These are phyloP conservation scores for Numenius arquata DNA, from an alignment of 2,113 vertebrate genomes.

Conservation along the genomic window DNA sequence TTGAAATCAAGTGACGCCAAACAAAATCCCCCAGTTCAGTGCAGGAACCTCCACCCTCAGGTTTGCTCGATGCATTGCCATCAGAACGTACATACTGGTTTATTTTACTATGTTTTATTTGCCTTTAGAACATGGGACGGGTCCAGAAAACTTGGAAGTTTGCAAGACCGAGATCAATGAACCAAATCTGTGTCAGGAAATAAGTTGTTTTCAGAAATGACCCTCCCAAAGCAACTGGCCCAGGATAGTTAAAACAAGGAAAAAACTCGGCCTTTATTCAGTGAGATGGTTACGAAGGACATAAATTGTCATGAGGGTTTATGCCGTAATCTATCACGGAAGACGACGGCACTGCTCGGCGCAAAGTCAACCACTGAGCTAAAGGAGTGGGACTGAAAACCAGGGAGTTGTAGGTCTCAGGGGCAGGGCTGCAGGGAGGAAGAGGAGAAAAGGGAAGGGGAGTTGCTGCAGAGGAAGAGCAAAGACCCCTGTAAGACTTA, in stretches of 20 bases:
- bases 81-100: accelerated
- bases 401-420: accelerated
- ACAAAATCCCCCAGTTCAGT: accelerated
- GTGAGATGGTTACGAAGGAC: accelerated
- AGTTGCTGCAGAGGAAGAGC: background rate
- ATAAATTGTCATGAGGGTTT: accelerated
- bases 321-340: accelerated
- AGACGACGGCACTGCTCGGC: background rate
- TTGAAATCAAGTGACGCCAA: accelerated
- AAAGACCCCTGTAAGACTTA: accelerated
- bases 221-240: background rate
- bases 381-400: background rate
- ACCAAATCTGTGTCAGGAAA: background rate
- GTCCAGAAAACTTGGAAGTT: background rate
- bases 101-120: accelerated
- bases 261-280: accelerated
- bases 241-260: background rate
- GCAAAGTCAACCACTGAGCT: accelerated
- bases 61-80: accelerated
- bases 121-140: background rate
- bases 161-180: accelerated
- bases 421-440: background rate
- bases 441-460: background rate
- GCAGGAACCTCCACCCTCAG: background rate
- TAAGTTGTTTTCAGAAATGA: accelerated